Base-by-base conservation (phyloP, 2,888 invertebrate species). In the Chrysodeixis includens region DNA sequence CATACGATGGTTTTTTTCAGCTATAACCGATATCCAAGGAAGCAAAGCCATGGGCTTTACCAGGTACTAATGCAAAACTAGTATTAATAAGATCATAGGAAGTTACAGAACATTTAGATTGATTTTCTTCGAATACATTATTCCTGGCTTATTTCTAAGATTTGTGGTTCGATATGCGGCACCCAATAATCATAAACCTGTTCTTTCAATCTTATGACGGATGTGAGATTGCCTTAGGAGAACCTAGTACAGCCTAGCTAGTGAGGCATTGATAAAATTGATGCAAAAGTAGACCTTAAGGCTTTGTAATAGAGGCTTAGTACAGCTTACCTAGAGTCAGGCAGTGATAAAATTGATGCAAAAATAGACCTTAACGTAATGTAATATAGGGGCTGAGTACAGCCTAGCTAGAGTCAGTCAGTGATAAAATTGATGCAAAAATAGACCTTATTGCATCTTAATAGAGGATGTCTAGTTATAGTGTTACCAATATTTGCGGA, bases 151-250 rank as follows among this genome's bases (percentile, higher is more conserved):
- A 46, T 8, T 18, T 46, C 8, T 10, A 18, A 46, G 46, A 46
- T 46, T 46, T 46, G 46, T 18, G 18, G 2, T 7, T 46, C 9
- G 16, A 18, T 46, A 16, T 46, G 18, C 18, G 18, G 46, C 18
- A n/a, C n/a, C n/a, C n/a, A 40, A 40, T n/a, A 40, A n/a, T 40
- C 6, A 40, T 59, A 66, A 58, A 12, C 10, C 53, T 52, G 20
- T 40, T 40, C n/a, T n/a, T 40, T n/a, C 40, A n/a, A 40, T 40
- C 14, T n/a, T n/a, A 14, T n/a, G 40, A 40, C 40, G 40, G n/a
- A 40, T 40, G n/a, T 40, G 14, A 40, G 14, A 35, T 35, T 14
- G n/a, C 40, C n/a, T 40, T 6, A 3, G 40, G 40, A 40, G 40
- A 14, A n/a, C 40, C 40, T 40, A 4, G 40, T 40, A n/a, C 35